A percentile compares a stretch with the other conserved stretches of the same genome.
These are phyloP conservation scores for Tachina fera DNA, from an alignment of 2,888 invertebrate genomes.

Conservation along the genomic window DNA sequence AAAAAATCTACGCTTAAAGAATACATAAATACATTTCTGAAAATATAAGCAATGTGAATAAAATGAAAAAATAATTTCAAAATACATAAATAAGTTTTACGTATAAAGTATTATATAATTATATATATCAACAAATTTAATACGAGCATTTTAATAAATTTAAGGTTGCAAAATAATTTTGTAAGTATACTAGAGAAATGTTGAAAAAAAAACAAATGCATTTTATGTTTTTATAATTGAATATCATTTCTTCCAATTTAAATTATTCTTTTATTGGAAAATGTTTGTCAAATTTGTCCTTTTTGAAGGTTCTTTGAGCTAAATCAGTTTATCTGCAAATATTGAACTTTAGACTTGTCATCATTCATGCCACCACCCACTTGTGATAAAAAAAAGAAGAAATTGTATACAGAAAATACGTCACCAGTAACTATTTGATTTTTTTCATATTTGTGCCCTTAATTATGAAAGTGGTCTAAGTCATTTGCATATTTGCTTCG, in stretches of 20 bases:
- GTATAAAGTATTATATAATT: constrained; percentile 56
- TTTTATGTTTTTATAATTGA: background rate
- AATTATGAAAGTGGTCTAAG: no score
- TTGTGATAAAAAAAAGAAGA: constrained; percentile 1
- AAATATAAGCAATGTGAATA: constrained; percentile 1
- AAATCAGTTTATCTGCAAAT: constrained; percentile 35
- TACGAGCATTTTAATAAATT: background rate
- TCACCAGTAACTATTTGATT: constrained; percentile 42
- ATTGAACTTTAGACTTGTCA: constrained; percentile 34
- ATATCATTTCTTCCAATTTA: background rate
- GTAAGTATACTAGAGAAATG: constrained; percentile 57
- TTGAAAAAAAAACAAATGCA: constrained; percentile 46
- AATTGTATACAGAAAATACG: constrained; percentile 53
- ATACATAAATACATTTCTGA: background rate
- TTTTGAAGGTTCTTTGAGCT: constrained; percentile 65
- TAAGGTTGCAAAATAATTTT: constrained; percentile 2
- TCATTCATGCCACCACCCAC: constrained; percentile 55
- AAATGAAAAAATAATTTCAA: background rate
- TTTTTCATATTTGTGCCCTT: background rate
- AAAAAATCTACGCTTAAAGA: constrained; percentile 12
- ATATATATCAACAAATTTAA: background rate
- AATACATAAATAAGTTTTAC: background rate
- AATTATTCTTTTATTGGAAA: background rate
- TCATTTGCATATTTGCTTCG: no score
- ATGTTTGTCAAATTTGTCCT: constrained; percentile 49